phyloP scores from a whole-genome alignment of 2,797 vertebrate species.

The Phaenicophaeus curvirostris region DNA sequence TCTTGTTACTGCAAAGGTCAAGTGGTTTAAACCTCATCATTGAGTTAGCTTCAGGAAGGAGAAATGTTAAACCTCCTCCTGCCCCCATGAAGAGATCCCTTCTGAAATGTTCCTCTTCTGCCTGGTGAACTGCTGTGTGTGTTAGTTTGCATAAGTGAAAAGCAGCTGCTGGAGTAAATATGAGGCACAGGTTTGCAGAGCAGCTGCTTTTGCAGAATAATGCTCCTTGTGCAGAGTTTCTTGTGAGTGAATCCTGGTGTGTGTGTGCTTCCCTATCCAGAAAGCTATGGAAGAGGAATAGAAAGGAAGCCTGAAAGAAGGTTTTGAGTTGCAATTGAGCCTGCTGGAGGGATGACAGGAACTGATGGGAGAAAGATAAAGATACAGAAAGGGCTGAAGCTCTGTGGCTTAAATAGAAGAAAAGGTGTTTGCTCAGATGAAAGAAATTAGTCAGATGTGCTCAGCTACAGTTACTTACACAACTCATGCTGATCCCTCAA shows the following conservation, averaged over 20 bases:
- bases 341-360: conserved; percentile 50
- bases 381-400: conserved; percentile 44
- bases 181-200: background rate
- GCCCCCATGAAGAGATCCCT: background rate
- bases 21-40: background rate
- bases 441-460: conserved; percentile 30
- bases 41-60: background rate
- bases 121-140: background rate
- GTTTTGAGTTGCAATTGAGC: background rate
- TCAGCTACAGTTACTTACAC: background rate
- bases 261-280: background rate
- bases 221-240: background rate
- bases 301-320: background rate
- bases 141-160: background rate
- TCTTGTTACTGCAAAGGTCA: conserved; percentile 50
- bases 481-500: background rate
- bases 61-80: background rate
- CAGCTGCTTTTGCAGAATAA: background rate
- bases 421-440: conserved; percentile 45
- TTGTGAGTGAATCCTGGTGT: background rate
- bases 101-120: background rate
- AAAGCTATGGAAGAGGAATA: background rate
- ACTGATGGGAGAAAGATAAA: conserved; percentile 51
- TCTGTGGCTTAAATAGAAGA: conserved; percentile 49
- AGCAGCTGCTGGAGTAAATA: background rate